Percentiles rank a stretch among this genome's conserved stretches.
Evolutionary conservation across 1,140 invertebrate genomes (phyloP).

Genomic region (Calephelis nemesis): DNA sequence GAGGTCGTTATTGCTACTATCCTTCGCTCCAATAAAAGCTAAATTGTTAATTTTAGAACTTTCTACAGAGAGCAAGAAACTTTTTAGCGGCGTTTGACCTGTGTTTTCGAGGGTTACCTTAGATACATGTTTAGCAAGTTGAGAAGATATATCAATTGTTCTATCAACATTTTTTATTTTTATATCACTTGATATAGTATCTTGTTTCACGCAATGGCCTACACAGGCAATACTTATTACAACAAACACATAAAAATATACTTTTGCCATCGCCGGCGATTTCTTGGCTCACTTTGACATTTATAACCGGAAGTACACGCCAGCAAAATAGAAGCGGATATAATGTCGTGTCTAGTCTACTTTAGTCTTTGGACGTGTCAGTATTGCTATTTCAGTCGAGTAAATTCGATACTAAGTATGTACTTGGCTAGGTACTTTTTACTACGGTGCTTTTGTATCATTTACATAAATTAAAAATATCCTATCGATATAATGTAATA

Average conservation of each 20-base stretch:
- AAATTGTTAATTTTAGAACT: slow-evolving; percentile 82
- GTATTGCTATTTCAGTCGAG: too few relatives aligned
- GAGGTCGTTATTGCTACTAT: slow-evolving; percentile 82
- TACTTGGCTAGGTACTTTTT: too few relatives aligned
- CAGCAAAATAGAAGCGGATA: slow-evolving; percentile 35
- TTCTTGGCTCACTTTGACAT: slow-evolving; percentile 45
- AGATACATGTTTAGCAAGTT: slow-evolving; percentile 90
- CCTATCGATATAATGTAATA: too few relatives aligned
- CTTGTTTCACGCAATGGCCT: slow-evolving; percentile 53
- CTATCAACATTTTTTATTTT: slow-evolving; percentile 91
- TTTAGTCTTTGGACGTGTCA: too few relatives aligned
- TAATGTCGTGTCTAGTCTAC: too few relatives aligned
- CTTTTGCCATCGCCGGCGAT: slow-evolving; percentile 61
- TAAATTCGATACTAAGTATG: too few relatives aligned
- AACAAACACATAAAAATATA: slow-evolving; percentile 55
- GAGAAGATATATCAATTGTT: slow-evolving; percentile 91
- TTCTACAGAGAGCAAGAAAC: slow-evolving; percentile 87
- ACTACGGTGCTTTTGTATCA: too few relatives aligned
- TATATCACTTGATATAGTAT: slow-evolving; percentile 77
- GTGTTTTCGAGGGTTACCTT: slow-evolving; percentile 91
- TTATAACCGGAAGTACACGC: slow-evolving; percentile 69
- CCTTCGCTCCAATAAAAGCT: slow-evolving; percentile 87
- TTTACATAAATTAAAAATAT: too few relatives aligned
- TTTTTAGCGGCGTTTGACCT: slow-evolving; percentile 84
- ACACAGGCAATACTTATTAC: slow-evolving; percentile 45